Base-by-base conservation (phyloP, 2,888 invertebrate genomes). In the Synergus gifuensis region DNA sequence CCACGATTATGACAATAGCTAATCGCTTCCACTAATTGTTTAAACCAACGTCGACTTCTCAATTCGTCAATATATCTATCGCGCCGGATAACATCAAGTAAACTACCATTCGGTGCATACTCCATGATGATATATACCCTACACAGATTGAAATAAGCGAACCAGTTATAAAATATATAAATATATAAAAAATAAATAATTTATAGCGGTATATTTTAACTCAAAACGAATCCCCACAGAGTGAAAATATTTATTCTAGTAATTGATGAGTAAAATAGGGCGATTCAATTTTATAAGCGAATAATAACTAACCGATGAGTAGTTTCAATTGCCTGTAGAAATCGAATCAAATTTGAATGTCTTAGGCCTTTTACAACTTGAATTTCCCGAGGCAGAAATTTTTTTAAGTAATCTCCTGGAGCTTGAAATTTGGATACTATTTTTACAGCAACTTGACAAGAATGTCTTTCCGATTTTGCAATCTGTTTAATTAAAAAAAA, bases 111-210 rank as follows among this genome's bases (percentile, higher is more conserved):
- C 88, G 96, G 95, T 2, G 97, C 97, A 88, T 95, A 95, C 91
- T 97, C 96, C 97, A 97, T 97, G 54, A 97, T 95, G 85, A 97
- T 95, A 89, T 97, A 97, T 4, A 97, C 96, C 88, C 97, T 96
- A 87, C 58, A 79, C 11, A 22, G 14, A 58, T 5, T 58, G 28
- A 18, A 4, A 76, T 36, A 11, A 54, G 14, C 40, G 36, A 12
- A 76, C 60, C 18, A n/a, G 18, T 73, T 49, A 44, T 22, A 44
- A 49, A 14, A 9, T 46, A 12, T 44, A 36, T 36, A 36, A 36
- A 36, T 22, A 22, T 22, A 22, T 22, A 22, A 22, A 22, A 1
- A 22, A n/a, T n/a, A n/a, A 28, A 28, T 28, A 28, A 28, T 28
- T 28, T 28, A 28, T 28, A 28, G 22, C 22, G 22, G 22, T 28